These are phyloP conservation scores for Trigoniulus corallinus DNA, from an alignment of 1,140 invertebrate genomes.

Conservation along the genomic window DNA sequence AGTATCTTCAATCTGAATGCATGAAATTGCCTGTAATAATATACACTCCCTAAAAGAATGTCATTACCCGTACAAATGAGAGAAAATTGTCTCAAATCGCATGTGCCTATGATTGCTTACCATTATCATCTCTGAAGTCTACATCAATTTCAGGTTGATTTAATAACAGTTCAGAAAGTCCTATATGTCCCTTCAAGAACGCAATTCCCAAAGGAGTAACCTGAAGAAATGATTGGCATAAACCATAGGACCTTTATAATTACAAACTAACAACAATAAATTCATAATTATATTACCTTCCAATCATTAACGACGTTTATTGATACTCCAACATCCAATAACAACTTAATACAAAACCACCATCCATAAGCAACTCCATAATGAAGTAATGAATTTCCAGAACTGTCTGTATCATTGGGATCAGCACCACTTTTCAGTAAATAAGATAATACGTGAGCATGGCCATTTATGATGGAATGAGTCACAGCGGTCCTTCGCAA, in stretches of 20 bases:
- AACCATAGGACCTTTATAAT: background rate
- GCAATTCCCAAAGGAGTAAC: conserved; percentile 31
- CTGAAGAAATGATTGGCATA: too few species aligned
- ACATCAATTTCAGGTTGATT: conserved; percentile 29
- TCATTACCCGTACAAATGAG: too few species aligned
- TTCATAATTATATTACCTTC: conserved; percentile 26
- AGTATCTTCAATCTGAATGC: too few species aligned
- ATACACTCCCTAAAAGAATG: too few species aligned
- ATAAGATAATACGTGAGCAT: conserved; percentile 31
- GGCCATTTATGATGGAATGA: conserved; percentile 36
- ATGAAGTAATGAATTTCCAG: conserved; percentile 33
- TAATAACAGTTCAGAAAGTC: conserved; percentile 31
- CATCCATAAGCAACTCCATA: conserved; percentile 39
- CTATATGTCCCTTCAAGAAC: conserved; percentile 34
- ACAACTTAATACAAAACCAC: conserved; percentile 31
- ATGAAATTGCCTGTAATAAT: too few species aligned
- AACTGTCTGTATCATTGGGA: conserved; percentile 28
- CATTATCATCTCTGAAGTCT: conserved; percentile 26
- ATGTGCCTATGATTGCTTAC: too few species aligned
- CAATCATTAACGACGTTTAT: conserved; percentile 30
- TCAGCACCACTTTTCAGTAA: conserved; percentile 31
- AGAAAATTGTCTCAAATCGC: too few species aligned
- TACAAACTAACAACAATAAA: conserved; percentile 9
- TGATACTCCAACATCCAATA: conserved; percentile 31
- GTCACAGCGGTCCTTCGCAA: conserved; percentile 31